phyloP scores from a whole-genome alignment of 2,797 vertebrate genomes.

The Acipenser oxyrinchus region DNA sequence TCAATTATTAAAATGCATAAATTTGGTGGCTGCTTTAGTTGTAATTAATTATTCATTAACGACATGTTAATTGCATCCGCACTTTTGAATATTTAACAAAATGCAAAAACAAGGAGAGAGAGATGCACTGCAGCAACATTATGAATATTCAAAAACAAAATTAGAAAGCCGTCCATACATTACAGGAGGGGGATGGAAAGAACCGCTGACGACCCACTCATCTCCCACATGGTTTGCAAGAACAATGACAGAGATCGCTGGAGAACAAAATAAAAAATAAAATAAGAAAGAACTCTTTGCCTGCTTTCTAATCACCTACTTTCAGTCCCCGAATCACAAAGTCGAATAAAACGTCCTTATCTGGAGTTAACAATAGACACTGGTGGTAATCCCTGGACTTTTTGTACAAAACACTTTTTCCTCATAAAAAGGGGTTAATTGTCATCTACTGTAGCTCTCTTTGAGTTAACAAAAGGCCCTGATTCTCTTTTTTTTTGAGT shows the following conservation, averaged over 20 bases:
- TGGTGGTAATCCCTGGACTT: slow-evolving; percentile 68
- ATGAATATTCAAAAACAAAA: slow-evolving; percentile 48
- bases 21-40: slow-evolving; percentile 76
- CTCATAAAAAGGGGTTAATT: slow-evolving; percentile 85
- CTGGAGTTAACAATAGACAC: slow-evolving; percentile 52
- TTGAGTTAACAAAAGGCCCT: slow-evolving; percentile 79
- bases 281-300: not conserved
- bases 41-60: slow-evolving; percentile 90
- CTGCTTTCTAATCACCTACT: not conserved
- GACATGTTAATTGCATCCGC: slow-evolving; percentile 80
- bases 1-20: slow-evolving; percentile 83
- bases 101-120: slow-evolving; percentile 60
- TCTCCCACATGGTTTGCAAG: too few species aligned
- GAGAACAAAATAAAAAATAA: too few species aligned
- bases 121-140: slow-evolving; percentile 50
- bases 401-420: slow-evolving; percentile 72
- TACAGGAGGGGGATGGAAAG: too few species aligned
- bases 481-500: slow-evolving; percentile 59
- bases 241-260: too few species aligned
- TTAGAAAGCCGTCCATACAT: slow-evolving; percentile 16
- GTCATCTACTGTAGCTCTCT: slow-evolving; percentile 79
- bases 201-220: too few species aligned
- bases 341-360: not conserved
- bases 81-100: slow-evolving; percentile 85
- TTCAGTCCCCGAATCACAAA: too few species aligned